Percentiles rank a stretch among this genome's conserved stretches.
Evolutionary conservation across 2,888 invertebrate genomes (phyloP).

Genomic region (Leptarthrus brevirostris): DNA sequence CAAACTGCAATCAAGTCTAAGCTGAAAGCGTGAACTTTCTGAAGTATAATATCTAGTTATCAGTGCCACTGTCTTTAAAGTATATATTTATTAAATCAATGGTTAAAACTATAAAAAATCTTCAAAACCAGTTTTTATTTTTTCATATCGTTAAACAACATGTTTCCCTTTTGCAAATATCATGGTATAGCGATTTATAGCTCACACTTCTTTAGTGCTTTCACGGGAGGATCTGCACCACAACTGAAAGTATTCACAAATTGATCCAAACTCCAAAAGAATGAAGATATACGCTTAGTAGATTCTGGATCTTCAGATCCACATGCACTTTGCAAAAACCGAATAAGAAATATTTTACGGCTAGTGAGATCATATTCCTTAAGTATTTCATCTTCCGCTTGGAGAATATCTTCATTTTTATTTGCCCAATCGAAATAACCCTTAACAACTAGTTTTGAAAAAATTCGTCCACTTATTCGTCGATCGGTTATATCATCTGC

Average conservation of each 20-base stretch:
- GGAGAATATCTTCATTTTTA: not conserved
- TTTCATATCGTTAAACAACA: too few species aligned
- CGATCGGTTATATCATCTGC: not conserved
- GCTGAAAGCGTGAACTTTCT: too few species aligned
- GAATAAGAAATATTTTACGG: not conserved
- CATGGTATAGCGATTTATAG: too few species aligned
- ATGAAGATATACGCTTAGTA: not conserved
- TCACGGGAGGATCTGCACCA: not conserved
- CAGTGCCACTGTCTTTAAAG: too few species aligned
- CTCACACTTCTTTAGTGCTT: not conserved
- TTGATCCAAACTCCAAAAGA: not conserved
- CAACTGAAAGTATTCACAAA: not conserved
- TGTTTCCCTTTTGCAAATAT: too few species aligned
- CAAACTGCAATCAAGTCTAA: too few species aligned
- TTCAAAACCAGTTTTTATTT: too few species aligned
- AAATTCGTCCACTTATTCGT: too few species aligned
- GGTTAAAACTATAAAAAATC: too few species aligned
- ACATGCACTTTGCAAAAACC: not conserved
- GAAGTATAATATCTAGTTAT: too few species aligned
- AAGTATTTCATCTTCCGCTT: not conserved
- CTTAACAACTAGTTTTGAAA: not conserved
- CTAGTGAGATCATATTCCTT: not conserved
- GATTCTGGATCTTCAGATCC: too few species aligned
- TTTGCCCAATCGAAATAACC: constrained; percentile 10
- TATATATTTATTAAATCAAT: too few species aligned